Base-by-base conservation (phyloP, 2,888 invertebrate genomes). In the Chrysina gloriosa region DNA sequence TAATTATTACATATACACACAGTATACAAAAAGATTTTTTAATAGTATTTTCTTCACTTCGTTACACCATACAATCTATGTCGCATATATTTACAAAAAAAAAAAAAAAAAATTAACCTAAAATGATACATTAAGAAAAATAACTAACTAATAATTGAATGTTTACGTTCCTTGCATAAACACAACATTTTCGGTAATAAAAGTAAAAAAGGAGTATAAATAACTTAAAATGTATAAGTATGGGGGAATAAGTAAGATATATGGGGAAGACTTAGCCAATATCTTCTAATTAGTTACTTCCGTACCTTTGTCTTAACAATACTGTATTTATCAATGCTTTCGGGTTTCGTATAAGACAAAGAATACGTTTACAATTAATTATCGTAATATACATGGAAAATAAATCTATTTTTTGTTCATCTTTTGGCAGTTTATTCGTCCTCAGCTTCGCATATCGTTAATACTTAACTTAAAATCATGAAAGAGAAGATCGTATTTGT, bases 201-300 rank as follows among this genome's bases (percentile, higher is more conserved):
- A n/a, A n/a, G n/a, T n/a, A n/a, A n/a, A n/a, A n/a, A n/a, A n/a
- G n/a, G n/a, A n/a, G n/a, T n/a, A n/a, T n/a, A n/a, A n/a, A n/a
- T n/a, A n/a, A n/a, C n/a, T n/a, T n/a, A n/a, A n/a, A n/a, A n/a
- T n/a, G n/a, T n/a, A n/a, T n/a, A n/a, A n/a, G n/a, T n/a, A n/a
- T n/a, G n/a, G n/a, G n/a, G n/a, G n/a, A n/a, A n/a, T n/a, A n/a
- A 36, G 5, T 36, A 36, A 36, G 9, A 5, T 36, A 36, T 21
- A 45, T n/a, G n/a, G n/a, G 45, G 45, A 45, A 45, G 45, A 45
- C 45, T 2, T 45, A 45, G 45, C 45, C 45, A 45, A 45, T 45
- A 2, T 31, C n/a, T 9, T 31, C 3, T 2, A 9, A 9, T 31
- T 2, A n/a, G n/a, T n/a, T n/a, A n/a, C n/a, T n/a, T n/a, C n/a